Percentiles rank a stretch among this genome's conserved stretches.
These are phyloP conservation scores for Podarcis muralis DNA, from an alignment of 2,113 vertebrate genomes.

Conservation along the genomic window DNA sequence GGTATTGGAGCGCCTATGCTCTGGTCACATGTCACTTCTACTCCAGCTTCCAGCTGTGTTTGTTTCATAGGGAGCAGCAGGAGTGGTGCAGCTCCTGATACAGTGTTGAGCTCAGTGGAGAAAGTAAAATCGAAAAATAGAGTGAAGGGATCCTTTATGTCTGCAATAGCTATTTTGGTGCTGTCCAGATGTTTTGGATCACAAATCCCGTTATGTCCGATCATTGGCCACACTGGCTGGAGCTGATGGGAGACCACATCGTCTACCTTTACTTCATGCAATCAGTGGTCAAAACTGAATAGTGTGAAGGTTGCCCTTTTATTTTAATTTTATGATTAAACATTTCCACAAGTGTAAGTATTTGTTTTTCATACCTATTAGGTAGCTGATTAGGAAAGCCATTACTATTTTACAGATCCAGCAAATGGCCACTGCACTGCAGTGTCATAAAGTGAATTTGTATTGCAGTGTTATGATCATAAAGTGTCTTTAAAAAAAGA, in stretches of 20 bases:
- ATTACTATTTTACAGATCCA: background rate
- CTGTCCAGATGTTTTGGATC: too few relatives aligned
- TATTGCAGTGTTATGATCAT: too few relatives aligned
- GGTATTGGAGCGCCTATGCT: too few relatives aligned
- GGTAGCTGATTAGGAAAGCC: background rate
- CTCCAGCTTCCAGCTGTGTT: background rate
- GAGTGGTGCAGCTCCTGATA: background rate
- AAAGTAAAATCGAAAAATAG: background rate
- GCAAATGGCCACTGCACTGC: background rate
- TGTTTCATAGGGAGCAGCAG: background rate
- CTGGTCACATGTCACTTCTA: background rate
- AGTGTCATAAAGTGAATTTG: background rate
- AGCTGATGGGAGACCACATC: too few relatives aligned
- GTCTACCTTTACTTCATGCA: background rate
- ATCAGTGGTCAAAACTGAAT: background rate
- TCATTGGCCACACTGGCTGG: too few relatives aligned
- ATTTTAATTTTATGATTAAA: background rate
- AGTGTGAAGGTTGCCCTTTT: background rate
- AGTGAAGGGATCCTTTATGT: background rate
- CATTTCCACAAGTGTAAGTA: background rate
- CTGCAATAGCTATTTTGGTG: too few relatives aligned
- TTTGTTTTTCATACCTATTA: background rate
- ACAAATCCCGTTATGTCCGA: too few relatives aligned
- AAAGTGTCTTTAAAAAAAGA: too few relatives aligned
- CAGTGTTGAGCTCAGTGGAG: background rate